A percentile compares a stretch with the other conserved stretches of the same genome.
Conservation (phyloP, 1,140 invertebrate genomes). For the honey bee (Apis mellifera) region DNA sequence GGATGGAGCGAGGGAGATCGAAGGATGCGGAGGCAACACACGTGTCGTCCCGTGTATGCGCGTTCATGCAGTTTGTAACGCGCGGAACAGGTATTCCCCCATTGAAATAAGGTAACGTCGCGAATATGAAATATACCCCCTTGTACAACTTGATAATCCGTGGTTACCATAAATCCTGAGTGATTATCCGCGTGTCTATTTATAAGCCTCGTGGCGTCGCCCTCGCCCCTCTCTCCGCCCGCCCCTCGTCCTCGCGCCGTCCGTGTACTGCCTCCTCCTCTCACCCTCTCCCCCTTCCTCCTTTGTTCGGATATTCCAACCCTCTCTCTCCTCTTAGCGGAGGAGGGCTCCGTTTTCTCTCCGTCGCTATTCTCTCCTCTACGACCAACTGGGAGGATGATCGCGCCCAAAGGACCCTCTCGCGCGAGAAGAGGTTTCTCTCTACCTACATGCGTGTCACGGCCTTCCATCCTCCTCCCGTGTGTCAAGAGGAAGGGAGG, state of each 20-base stretch:
- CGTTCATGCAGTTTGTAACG: slow-evolving; percentile 69
- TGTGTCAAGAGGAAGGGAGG: not conserved
- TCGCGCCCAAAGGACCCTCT: slow-evolving; percentile 48
- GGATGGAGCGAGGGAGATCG: not conserved
- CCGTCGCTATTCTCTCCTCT: slow-evolving; percentile 45
- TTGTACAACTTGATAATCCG: slow-evolving; percentile 82
- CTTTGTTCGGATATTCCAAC: slow-evolving; percentile 55
- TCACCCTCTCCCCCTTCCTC: slow-evolving; percentile 20
- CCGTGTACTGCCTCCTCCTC: slow-evolving; percentile 50
- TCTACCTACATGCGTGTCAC: slow-evolving; percentile 56
- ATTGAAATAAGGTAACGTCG: slow-evolving; percentile 80
- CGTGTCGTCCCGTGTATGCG: slow-evolving; percentile 58
- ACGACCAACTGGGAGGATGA: slow-evolving; percentile 24
- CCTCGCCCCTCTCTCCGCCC: slow-evolving; percentile 58
- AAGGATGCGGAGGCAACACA: slow-evolving; percentile 54
- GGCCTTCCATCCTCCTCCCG: slow-evolving; percentile 48
- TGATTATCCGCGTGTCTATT: slow-evolving; percentile 81
- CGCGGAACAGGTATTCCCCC: slow-evolving; percentile 77
- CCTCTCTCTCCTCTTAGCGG: too few relatives aligned
- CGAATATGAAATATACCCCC: slow-evolving; percentile 81
- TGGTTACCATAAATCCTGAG: slow-evolving; percentile 82
- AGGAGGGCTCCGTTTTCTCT: not conserved
- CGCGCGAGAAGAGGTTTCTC: slow-evolving; percentile 6
- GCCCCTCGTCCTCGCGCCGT: slow-evolving; percentile 39
- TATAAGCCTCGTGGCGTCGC: slow-evolving; percentile 76